phyloP scores from a whole-genome alignment of 2,797 vertebrate species.

The Anisognathus igniventris region DNA sequence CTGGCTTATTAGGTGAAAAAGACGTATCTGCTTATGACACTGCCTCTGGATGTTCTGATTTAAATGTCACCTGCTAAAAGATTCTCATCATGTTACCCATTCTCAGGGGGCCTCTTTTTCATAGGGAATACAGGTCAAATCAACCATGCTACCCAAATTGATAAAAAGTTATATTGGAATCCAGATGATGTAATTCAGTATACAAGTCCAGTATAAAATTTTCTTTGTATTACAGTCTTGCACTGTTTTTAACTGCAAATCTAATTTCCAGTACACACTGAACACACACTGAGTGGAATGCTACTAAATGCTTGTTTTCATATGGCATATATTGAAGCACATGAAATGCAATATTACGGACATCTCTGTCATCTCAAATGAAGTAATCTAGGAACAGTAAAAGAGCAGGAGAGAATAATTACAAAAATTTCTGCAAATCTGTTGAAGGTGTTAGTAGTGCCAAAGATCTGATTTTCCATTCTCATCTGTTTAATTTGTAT shows the following conservation, averaged over 20 bases:
- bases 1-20: not conserved
- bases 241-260: not conserved
- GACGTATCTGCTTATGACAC: not conserved
- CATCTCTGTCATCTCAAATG: not conserved
- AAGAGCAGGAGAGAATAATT: not conserved
- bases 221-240: no score
- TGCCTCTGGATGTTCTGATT: not conserved
- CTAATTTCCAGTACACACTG: not conserved
- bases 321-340: not conserved
- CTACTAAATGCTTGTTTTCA: not conserved
- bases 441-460: not conserved
- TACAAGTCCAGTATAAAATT: not conserved
- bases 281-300: not conserved
- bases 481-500: conserved; percentile 39
- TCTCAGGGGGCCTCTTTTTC: not conserved
- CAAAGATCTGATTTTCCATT: conserved; percentile 9
- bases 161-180: not conserved
- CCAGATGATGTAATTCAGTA: not conserved
- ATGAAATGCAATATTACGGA: not conserved
- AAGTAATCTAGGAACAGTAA: not conserved
- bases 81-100: not conserved
- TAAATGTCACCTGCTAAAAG: not conserved
- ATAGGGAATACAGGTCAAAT: not conserved
- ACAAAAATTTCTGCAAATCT: not conserved
- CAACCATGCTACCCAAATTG: not conserved